These are phyloP conservation scores for Campodea augens DNA, from an alignment of 1,140 invertebrate species.

Conservation along the genomic window DNA sequence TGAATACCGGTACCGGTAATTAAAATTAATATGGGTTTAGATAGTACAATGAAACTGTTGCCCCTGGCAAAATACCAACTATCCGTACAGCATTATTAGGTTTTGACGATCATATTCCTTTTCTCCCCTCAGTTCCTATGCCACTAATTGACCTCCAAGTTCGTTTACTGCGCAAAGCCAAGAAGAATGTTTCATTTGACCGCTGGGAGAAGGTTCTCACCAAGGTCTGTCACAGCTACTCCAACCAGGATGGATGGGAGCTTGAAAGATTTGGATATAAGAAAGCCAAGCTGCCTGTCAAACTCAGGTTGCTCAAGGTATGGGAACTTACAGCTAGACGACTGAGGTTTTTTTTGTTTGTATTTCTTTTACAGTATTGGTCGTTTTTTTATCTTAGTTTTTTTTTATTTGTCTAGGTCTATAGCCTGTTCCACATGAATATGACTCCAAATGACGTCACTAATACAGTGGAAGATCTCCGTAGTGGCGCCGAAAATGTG, in stretches of 20 bases:
- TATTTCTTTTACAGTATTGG: background rate
- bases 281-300: constrained; percentile 67
- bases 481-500: no score
- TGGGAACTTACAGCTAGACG: no score
- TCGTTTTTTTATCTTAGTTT: constrained; percentile 3
- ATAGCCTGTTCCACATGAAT: no score
- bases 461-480: no score
- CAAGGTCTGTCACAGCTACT: constrained; percentile 79
- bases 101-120: no score
- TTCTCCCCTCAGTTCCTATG: no score
- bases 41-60: no score
- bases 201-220: constrained; percentile 77
- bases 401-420: constrained; percentile 5
- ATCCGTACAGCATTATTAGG: no score
- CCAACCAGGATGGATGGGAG: constrained; percentile 85
- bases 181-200: constrained; percentile 62
- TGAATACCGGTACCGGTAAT: no score
- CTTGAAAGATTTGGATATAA: constrained; percentile 89
- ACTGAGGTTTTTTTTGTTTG: background rate
- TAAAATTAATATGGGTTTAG: no score
- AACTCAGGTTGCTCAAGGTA: constrained; percentile 73
- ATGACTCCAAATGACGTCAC: no score
- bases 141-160: constrained; percentile 68
- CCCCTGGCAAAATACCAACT: no score
- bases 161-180: constrained; percentile 66